A percentile compares a stretch with the other conserved stretches of the same genome.
Evolutionary conservation across 2,113 vertebrate genomes (phyloP).

Genomic region (Mola mola): DNA sequence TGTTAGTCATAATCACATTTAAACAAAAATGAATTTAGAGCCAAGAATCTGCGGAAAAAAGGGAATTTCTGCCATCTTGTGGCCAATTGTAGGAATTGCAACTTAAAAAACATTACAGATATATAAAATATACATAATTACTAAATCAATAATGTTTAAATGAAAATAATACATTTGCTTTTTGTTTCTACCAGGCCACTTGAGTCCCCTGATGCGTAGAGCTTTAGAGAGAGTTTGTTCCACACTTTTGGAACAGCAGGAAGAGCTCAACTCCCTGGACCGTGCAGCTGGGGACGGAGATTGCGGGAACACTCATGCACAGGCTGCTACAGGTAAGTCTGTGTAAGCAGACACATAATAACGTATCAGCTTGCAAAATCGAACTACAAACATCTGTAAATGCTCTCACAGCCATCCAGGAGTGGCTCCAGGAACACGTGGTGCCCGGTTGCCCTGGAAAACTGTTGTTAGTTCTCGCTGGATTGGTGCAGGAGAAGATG

Average conservation of each 20-base stretch:
- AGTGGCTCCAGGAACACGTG: constrained; percentile 79
- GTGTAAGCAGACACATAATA: fast-evolving
- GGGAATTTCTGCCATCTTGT: neutral
- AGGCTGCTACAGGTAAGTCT: constrained; percentile 84
- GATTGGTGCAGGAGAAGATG: constrained; percentile 91
- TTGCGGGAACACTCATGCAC: constrained; percentile 91
- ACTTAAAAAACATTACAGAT: too few relatives aligned
- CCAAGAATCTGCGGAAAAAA: neutral
- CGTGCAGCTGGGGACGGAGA: constrained; percentile 90
- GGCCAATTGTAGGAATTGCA: constrained; percentile 1
- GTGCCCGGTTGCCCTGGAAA: constrained; percentile 78
- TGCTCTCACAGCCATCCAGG: constrained; percentile 83
- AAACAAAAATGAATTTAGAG: neutral
- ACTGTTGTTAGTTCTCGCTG: constrained; percentile 82
- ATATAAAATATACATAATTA: too few relatives aligned
- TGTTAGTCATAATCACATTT: neutral
- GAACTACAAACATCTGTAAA: neutral
- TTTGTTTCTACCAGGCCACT: constrained; percentile 64
- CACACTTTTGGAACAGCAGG: constrained; percentile 81
- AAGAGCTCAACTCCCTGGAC: constrained; percentile 90
- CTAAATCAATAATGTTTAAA: too few relatives aligned
- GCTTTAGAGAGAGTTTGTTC: constrained; percentile 83
- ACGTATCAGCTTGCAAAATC: neutral
- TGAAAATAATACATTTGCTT: too few relatives aligned
- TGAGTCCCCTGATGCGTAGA: constrained; percentile 36